Percentiles rank a stretch among this genome's conserved stretches.
Evolutionary conservation across 2,113 vertebrate genomes (phyloP).

Genomic region (Strix uralensis): DNA sequence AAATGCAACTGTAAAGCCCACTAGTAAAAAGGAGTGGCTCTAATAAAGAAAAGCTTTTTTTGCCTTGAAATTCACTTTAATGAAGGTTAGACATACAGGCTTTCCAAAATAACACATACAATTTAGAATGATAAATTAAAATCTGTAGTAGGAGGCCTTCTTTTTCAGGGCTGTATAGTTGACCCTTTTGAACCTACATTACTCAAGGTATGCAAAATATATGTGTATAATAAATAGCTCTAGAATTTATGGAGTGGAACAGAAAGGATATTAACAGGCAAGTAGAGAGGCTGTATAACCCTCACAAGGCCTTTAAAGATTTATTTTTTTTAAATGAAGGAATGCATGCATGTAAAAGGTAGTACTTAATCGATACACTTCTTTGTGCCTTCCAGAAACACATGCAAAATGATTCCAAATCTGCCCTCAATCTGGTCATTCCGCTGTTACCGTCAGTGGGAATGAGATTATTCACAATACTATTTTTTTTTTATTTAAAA

Average conservation of each 20-base stretch:
- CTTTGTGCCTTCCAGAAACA: constrained; percentile 45
- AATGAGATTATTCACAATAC: not conserved
- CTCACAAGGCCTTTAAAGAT: constrained; percentile 70
- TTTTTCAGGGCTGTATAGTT: constrained; percentile 62
- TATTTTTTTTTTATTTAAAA: not conserved
- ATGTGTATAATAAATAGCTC: constrained; percentile 71
- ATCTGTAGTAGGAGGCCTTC: constrained; percentile 53
- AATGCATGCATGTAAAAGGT: constrained; percentile 60
- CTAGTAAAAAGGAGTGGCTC: not conserved
- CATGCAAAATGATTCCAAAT: not conserved
- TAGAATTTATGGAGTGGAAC: constrained; percentile 71
- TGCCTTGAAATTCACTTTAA: constrained; percentile 42
- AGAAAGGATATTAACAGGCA: constrained; percentile 71
- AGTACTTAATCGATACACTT: constrained; percentile 44
- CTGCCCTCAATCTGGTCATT: constrained; percentile 53
- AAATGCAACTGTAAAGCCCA: constrained; percentile 1
- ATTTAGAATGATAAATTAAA: constrained; percentile 63
- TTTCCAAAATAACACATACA: constrained; percentile 44
- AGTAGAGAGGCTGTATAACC: constrained; percentile 66
- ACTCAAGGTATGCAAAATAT: constrained; percentile 71
- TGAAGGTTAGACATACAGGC: constrained; percentile 48
- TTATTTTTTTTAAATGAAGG: constrained; percentile 65
- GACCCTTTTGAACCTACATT: constrained; percentile 66
- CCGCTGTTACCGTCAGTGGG: not conserved
- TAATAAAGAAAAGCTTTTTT: constrained; percentile 48